phyloP scores from a whole-genome alignment of 1,140 invertebrate genomes.

The Drosophila pallidifrons region DNA sequence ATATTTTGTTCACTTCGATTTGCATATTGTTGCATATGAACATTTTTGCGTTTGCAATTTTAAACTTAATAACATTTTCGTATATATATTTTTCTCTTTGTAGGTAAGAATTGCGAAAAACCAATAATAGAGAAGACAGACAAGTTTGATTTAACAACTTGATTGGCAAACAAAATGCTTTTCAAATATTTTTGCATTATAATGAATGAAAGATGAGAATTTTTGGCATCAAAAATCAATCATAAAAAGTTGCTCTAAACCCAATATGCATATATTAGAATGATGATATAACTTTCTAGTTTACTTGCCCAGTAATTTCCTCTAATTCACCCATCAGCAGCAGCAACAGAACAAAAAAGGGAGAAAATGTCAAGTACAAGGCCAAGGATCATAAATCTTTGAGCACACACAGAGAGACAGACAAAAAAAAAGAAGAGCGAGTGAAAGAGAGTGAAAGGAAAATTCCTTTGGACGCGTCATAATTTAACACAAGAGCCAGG shows the following conservation, averaged over 20 bases:
- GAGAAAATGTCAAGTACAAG: constrained; percentile 66
- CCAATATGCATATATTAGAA: neutral
- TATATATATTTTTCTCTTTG: constrained; percentile 44
- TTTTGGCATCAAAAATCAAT: neutral
- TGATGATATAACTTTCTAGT: constrained; percentile 38
- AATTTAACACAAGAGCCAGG: constrained; percentile 50
- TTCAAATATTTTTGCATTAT: neutral
- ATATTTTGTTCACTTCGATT: constrained; percentile 16
- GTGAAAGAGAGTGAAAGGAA: constrained; percentile 1
- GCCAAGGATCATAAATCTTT: constrained; percentile 65
- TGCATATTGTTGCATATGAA: constrained; percentile 54
- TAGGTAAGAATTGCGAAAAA: constrained; percentile 60
- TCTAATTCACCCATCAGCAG: constrained; percentile 61
- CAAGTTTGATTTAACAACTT: constrained; percentile 1
- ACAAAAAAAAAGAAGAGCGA: constrained; percentile 10
- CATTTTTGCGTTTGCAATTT: constrained; percentile 30
- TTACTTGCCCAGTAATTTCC: constrained; percentile 47
- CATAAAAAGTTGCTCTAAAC: neutral
- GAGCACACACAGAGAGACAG: constrained; percentile 4
- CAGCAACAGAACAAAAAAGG: constrained; percentile 10
- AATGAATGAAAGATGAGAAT: neutral
- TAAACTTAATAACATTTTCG: constrained; percentile 52
- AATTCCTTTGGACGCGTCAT: constrained; percentile 51
- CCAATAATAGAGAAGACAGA: neutral
- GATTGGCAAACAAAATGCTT: neutral